phyloP scores from a whole-genome alignment of 2,797 vertebrate species.

The Dermochelys coriacea region DNA sequence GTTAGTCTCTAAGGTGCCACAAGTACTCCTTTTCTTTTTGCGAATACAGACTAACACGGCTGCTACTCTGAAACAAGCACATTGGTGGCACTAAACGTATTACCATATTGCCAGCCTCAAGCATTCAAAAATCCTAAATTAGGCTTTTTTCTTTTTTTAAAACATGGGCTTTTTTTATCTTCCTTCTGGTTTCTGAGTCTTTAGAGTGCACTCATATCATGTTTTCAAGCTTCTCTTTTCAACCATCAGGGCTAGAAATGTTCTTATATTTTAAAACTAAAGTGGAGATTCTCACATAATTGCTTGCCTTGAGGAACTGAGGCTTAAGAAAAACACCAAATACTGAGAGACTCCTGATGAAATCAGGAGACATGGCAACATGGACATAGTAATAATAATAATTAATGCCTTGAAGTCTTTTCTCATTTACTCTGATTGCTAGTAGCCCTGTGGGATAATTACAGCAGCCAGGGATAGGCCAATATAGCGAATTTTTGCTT shows the following conservation, averaged over 20 bases:
- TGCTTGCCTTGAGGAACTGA: background rate
- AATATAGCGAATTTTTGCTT: background rate
- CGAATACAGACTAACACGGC: no score
- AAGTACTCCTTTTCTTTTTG: no score
- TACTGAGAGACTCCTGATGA: background rate
- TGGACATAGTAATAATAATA: background rate
- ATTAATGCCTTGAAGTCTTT: background rate
- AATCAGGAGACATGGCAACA: background rate
- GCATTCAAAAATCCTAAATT: background rate
- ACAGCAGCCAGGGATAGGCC: background rate
- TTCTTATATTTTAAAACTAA: conserved; percentile 13
- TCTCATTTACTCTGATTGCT: background rate
- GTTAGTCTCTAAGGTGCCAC: no score
- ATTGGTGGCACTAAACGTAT: background rate
- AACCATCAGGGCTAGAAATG: background rate
- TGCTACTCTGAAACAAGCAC: no score
- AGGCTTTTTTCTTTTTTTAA: rapidly evolving
- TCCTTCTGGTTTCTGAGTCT: background rate
- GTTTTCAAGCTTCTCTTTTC: background rate
- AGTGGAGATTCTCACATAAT: background rate
- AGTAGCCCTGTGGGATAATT: background rate
- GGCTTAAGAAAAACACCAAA: background rate
- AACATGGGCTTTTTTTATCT: background rate
- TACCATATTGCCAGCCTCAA: background rate
- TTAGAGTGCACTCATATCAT: background rate